phyloP scores from a whole-genome alignment of 2,113 vertebrate species.

The Taxidea taxus region DNA sequence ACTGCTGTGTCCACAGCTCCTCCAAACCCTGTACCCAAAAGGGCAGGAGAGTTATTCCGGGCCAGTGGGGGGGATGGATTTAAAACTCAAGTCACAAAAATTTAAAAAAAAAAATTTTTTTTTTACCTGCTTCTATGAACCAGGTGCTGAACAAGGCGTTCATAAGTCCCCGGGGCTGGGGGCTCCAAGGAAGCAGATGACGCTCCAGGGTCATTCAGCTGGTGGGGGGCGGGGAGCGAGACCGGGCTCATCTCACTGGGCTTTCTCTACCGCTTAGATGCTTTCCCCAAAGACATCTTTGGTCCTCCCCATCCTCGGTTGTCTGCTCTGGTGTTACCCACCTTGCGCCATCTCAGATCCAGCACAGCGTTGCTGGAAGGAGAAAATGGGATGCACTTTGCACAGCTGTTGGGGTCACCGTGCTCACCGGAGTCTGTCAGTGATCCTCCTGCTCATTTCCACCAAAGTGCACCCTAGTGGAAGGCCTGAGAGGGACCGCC shows the following conservation, averaged over 20 bases:
- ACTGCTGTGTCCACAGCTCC: background rate
- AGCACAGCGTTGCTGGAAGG: background rate
- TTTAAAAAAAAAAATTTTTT: background rate
- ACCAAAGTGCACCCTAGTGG: rapidly evolving
- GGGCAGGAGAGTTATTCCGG: too few species aligned
- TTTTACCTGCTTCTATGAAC: too few species aligned
- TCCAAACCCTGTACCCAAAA: background rate
- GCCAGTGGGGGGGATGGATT: background rate
- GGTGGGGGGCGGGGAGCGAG: too few species aligned
- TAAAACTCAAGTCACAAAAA: background rate
- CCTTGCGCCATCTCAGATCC: rapidly evolving
- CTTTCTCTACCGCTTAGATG: rapidly evolving
- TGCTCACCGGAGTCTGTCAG: background rate
- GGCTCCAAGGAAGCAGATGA: rapidly evolving
- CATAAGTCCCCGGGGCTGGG: rapidly evolving
- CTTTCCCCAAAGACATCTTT: background rate
- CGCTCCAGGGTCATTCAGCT: rapidly evolving
- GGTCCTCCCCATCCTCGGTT: too few species aligned
- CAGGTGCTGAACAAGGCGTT: background rate
- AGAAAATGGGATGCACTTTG: background rate
- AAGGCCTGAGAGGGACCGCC: background rate
- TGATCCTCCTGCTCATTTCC: background rate
- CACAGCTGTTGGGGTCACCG: background rate
- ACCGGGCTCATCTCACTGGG: rapidly evolving
- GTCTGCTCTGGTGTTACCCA: too few species aligned